Percentiles rank a stretch among this genome's conserved stretches.
Evolutionary conservation across 1,140 invertebrate species (phyloP).

Genomic region (Dryas iulia): DNA sequence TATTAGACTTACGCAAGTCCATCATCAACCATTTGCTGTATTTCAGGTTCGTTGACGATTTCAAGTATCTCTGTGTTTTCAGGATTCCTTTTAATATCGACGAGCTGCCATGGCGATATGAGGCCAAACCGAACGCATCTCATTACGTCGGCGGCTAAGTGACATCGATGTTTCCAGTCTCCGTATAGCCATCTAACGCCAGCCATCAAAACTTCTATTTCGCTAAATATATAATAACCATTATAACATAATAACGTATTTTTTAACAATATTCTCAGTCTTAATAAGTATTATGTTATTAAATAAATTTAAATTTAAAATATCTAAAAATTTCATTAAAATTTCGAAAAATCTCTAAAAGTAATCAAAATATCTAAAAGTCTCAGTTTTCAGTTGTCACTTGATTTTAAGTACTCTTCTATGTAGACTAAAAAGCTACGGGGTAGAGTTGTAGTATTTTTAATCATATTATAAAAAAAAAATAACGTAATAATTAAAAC

Average conservation of each 20-base stretch:
- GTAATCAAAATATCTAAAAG: too few species aligned
- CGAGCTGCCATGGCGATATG: slow-evolving; percentile 87
- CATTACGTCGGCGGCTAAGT: slow-evolving; percentile 81
- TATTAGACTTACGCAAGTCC: slow-evolving; percentile 83
- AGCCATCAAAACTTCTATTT: slow-evolving; percentile 88
- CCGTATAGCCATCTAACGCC: slow-evolving; percentile 86
- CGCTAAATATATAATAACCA: slow-evolving; percentile 68
- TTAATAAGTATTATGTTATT: background rate
- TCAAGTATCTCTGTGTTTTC: slow-evolving; percentile 86
- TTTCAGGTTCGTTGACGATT: slow-evolving; percentile 82
- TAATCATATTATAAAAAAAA: too few species aligned
- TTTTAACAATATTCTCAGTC: too few species aligned
- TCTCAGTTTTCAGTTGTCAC: too few species aligned
- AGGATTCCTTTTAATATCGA: slow-evolving; percentile 85
- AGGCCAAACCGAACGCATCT: slow-evolving; percentile 86
- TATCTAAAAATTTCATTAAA: background rate
- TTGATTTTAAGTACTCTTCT: too few species aligned
- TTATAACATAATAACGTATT: background rate
- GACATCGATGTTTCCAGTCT: slow-evolving; percentile 82
- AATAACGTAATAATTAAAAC: too few species aligned
- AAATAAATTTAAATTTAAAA: background rate
- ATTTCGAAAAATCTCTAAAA: too few species aligned
- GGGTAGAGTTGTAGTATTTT: too few species aligned
- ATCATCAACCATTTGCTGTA: slow-evolving; percentile 87
- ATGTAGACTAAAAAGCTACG: too few species aligned